phyloP scores from a whole-genome alignment of 2,888 invertebrate genomes.

The Caenorhabditis macrosperma region DNA sequence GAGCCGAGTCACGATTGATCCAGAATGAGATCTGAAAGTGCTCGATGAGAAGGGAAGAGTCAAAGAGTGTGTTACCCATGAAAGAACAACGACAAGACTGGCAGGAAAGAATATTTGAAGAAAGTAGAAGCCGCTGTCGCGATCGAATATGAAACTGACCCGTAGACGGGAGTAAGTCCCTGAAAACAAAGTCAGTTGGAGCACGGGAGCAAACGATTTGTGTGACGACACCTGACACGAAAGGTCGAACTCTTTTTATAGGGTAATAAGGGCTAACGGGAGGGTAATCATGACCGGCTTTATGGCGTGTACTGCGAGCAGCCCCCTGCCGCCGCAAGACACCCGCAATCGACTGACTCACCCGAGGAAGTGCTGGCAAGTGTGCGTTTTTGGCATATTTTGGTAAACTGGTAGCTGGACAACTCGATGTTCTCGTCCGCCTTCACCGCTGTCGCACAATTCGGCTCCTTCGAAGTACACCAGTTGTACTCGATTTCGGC shows the following conservation, averaged over 20 bases:
- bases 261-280: not conserved
- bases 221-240: slow-evolving; percentile 1
- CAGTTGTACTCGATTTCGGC: slow-evolving; percentile 69
- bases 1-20: slow-evolving; percentile 98
- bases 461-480: slow-evolving; percentile 62
- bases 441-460: slow-evolving; percentile 60
- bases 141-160: slow-evolving; percentile 96
- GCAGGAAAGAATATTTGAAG: slow-evolving; percentile 96
- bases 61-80: slow-evolving; percentile 60
- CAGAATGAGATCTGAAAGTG: slow-evolving; percentile 93
- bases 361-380: slow-evolving; percentile 69
- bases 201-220: not conserved
- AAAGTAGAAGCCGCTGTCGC: slow-evolving; percentile 97
- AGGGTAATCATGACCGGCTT: not conserved
- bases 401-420: slow-evolving; percentile 66
- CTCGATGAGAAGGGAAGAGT: not conserved
- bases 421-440: slow-evolving; percentile 66
- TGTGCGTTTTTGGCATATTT: slow-evolving; percentile 66
- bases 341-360: slow-evolving; percentile 10
- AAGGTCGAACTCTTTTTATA: slow-evolving; percentile 10
- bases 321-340: not conserved
- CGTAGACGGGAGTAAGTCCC: slow-evolving; percentile 97
- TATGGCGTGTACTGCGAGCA: not conserved
- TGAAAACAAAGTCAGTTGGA: slow-evolving; percentile 64
- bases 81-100: slow-evolving; percentile 68